Percentiles rank a stretch among this genome's conserved stretches.
phyloP scores from a whole-genome alignment of 2,113 vertebrate genomes.

The Urocynchramus pylzowi region DNA sequence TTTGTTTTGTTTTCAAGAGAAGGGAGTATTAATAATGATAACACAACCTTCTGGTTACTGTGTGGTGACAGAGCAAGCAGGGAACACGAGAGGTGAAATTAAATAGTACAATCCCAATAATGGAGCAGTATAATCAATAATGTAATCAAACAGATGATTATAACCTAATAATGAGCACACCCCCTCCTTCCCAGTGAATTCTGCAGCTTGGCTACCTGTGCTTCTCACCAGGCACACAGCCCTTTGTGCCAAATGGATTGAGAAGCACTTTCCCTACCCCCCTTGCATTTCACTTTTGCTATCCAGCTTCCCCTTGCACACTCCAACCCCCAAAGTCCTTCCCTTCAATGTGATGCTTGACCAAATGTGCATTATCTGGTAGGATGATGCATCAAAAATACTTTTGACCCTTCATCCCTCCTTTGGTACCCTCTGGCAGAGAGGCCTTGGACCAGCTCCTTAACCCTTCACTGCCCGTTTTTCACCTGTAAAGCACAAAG shows the following conservation, averaged over 20 bases:
- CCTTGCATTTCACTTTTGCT: background rate
- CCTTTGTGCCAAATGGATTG: background rate
- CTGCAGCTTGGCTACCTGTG: background rate
- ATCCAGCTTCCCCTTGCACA: background rate
- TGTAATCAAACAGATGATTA: background rate
- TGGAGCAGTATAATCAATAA: background rate
- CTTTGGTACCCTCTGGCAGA: background rate
- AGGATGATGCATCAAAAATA: background rate
- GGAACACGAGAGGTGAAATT: background rate
- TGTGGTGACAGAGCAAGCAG: background rate
- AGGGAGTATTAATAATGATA: background rate
- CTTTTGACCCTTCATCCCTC: background rate
- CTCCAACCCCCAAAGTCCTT: background rate
- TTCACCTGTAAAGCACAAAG: background rate
- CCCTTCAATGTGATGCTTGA: rapidly evolving
- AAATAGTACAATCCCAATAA: background rate
- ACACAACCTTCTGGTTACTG: background rate
- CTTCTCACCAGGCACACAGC: background rate
- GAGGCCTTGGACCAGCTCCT: background rate
- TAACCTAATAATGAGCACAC: background rate
- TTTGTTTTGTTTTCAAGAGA: background rate
- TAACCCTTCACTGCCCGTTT: background rate
- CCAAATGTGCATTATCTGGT: background rate
- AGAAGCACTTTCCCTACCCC: background rate
- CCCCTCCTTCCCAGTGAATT: background rate